Conservation (phyloP, 2,888 invertebrate genomes). For the Bhutanitis thaidina region DNA sequence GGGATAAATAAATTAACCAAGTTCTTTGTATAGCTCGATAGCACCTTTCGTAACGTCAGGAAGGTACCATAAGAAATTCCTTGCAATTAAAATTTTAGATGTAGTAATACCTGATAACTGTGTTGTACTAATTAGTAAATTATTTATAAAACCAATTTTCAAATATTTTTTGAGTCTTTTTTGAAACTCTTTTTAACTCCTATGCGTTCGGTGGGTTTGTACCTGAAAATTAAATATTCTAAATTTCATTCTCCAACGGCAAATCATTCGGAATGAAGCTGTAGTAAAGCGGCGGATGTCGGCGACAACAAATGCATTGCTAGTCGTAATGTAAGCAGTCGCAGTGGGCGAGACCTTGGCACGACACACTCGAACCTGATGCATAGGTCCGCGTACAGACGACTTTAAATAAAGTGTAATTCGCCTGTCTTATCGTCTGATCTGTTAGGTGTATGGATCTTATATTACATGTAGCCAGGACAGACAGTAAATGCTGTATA, state of each 20-base stretch:
- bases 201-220: no score
- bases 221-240: no score
- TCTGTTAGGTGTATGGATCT: neutral
- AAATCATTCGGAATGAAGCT: neutral
- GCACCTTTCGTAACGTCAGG: slow-evolving; percentile 13
- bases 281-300: slow-evolving; percentile 54
- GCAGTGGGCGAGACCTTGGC: slow-evolving; percentile 32
- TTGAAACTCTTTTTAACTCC: no score
- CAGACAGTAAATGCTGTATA: no score
- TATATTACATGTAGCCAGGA: no score
- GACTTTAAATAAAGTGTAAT: neutral
- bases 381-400: slow-evolving; percentile 4
- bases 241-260: no score
- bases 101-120: no score
- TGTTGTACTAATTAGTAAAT: no score
- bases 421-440: neutral
- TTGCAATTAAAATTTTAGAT: slow-evolving; percentile 1
- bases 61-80: slow-evolving; percentile 7
- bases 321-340: slow-evolving; percentile 21
- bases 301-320: slow-evolving; percentile 62
- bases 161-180: no score
- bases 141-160: no score
- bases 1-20: slow-evolving; percentile 21
- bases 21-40: slow-evolving; percentile 12
- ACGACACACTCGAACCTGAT: slow-evolving; percentile 21